Evolutionary conservation across 2,113 vertebrate species (phyloP), one percentile per base, ranked within the genome.

Genomic region (Psilopogon haemacephalus): DNA sequence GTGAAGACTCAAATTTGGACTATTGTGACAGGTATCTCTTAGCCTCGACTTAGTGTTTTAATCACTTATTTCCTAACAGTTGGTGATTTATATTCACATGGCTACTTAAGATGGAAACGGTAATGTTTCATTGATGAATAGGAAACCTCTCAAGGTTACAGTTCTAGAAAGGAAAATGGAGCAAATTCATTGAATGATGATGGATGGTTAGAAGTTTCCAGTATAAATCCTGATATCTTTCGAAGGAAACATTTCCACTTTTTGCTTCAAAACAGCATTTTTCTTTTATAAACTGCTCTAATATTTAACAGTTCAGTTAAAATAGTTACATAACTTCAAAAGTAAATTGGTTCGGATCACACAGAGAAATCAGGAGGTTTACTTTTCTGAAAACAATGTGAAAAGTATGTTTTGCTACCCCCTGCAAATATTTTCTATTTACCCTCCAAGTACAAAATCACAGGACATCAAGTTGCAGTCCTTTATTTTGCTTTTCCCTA

Each of bases 361-460:
- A 46, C 4, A 18, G 37, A 74, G 33, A 77, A 84, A 55, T 33
- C 0, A 5, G 5, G 3, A 2, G 1, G 1, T 2, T 33, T 62
- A 46, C 40, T 60, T 8, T 91, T 91, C 32, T 69, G 30, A 62
- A 85, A 76, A 65, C 15, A 82, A 69, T 54, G 5, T 13, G 9
- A 85, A 75, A 88, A 9, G 5, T 48, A 5, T 1, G 19, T 77
- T 94, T 90, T 76, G 20, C 8, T 52, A 30, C 1, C 4, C 2
- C 3, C 16, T 54, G 26, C 3, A 71, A 54, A 35, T 0, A 6
- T 38, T 77, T 70, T 37, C 20, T 48, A 11, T 38, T 9, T 59
- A 37, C 6, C 12, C 1, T 4, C 12, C 8, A 56, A 63, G 10
- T 33, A 2, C n/a, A 85, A 88, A 73, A 80, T 62, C 55, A 67